phyloP scores from a whole-genome alignment of 2,888 invertebrate genomes.

The Chalcosyrphus nemorum region DNA sequence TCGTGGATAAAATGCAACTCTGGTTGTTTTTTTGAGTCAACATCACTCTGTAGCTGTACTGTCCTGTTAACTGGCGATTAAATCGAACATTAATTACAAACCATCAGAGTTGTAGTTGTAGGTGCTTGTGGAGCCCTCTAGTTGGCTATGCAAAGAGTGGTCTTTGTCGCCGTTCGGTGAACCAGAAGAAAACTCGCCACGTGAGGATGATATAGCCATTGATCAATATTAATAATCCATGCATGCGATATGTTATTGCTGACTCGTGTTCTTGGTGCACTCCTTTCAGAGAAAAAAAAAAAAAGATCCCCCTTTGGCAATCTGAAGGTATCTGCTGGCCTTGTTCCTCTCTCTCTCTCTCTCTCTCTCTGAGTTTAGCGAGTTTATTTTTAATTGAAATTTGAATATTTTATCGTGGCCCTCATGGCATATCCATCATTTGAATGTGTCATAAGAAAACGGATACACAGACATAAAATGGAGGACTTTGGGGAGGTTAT shows the following conservation, averaged over 20 bases:
- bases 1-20: slow-evolving; percentile 46
- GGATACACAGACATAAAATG: too few species aligned
- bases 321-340: slow-evolving; percentile 15
- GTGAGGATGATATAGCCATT: slow-evolving; percentile 47
- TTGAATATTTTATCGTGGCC: slow-evolving; percentile 50
- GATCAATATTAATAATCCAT: slow-evolving; percentile 70
- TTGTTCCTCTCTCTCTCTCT: neutral
- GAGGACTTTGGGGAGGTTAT: too few species aligned
- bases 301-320: neutral
- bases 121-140: neutral
- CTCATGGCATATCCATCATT: slow-evolving; percentile 30
- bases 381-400: slow-evolving; percentile 51
- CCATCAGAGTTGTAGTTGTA: slow-evolving; percentile 21
- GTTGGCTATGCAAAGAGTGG: neutral
- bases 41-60: slow-evolving; percentile 48
- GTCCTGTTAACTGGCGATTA: slow-evolving; percentile 68
- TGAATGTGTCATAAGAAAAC: slow-evolving; percentile 11
- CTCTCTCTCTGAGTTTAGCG: neutral
- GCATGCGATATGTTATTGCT: slow-evolving; percentile 48
- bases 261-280: slow-evolving; percentile 26
- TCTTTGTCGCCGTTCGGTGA: neutral
- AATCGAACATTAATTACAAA: slow-evolving; percentile 71
- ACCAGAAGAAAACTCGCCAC: slow-evolving; percentile 27
- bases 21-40: slow-evolving; percentile 15
- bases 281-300: neutral